These are phyloP conservation scores for Drosophila ustulata DNA, from an alignment of 2,888 invertebrate genomes.

Conservation along the genomic window DNA sequence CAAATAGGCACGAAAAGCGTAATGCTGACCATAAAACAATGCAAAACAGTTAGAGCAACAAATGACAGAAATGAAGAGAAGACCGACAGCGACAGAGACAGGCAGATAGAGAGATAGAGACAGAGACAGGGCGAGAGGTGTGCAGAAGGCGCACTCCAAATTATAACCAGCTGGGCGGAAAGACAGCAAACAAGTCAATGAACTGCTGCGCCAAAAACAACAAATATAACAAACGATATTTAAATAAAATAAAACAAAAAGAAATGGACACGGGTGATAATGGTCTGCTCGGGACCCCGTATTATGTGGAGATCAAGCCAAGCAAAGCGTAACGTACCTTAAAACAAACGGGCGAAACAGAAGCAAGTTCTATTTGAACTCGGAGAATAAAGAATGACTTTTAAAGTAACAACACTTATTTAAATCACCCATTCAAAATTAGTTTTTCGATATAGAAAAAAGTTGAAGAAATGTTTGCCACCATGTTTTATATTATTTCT, in stretches of 20 bases:
- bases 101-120: background rate
- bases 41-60: conserved; percentile 78
- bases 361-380: conserved; percentile 1
- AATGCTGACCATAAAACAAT: conserved; percentile 78
- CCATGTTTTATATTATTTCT: too few species aligned
- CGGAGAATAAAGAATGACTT: background rate
- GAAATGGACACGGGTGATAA: conserved; percentile 26
- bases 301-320: conserved; percentile 34
- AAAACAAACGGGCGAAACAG: conserved; percentile 7
- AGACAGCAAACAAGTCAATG: conserved; percentile 69
- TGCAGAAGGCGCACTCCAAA: conserved; percentile 43
- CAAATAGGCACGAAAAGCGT: conserved; percentile 58
- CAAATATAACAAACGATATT: conserved; percentile 15
- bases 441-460: too few species aligned
- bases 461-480: background rate
- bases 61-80: conserved; percentile 51
- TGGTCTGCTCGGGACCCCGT: background rate
- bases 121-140: background rate
- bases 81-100: conserved; percentile 7
- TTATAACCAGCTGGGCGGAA: conserved; percentile 60
- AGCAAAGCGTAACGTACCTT: conserved; percentile 54
- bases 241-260: conserved; percentile 16
- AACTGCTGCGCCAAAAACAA: conserved; percentile 58
- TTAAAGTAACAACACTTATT: background rate
- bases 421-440: too few species aligned